Evolutionary conservation across 2,797 vertebrate species (phyloP), one percentile per base, ranked within the genome.

Genomic region (Enteromius trimaculatus): DNA sequence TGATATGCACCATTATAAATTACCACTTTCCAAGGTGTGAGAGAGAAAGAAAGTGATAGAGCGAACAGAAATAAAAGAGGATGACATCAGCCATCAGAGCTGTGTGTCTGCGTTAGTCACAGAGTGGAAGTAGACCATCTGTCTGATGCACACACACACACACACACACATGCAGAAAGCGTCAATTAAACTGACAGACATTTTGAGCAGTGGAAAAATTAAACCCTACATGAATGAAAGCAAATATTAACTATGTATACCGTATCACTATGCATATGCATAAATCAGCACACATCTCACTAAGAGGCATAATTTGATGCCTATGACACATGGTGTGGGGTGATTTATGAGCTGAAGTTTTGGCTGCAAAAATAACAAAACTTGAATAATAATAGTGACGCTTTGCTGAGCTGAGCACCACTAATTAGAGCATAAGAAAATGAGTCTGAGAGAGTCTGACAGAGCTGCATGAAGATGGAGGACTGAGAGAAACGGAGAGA

Each of bases 1-100:
- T 77, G 39, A 77, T 8, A 44, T 47, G 3, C 42, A 34, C n/a
- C 23, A 16, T 53, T 58, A 58, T 42, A 55, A 26, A 70, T 42
- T 26, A 69, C 3, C 49, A 79, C 44, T 6, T 69, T 70, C n/a
- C 31, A 42, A 26, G 68, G 55, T 62, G 75, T 19, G 16, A 53
- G 39, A n/a, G 83, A 72, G 58, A 80, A 10, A 14, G n/a, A 62
- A 13, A 49, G 26, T 34, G 68, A 51, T 37, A 17, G 4, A 34
- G n/a, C n/a, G 44, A 74, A 47, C 9, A 49, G 21, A 23, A n/a
- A 72, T 60, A 85, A 77, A 62, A 60, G 49, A 60, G 60, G 37
- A 62, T 23, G 78, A 62, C 70, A 64, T 17, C 55, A 64, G 77
- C 44, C 29, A 62, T 44, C 53, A 23, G 44, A 37, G 64, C 68